phyloP scores from a whole-genome alignment of 1,140 invertebrate genomes.

The Probaryconus sp. region DNA sequence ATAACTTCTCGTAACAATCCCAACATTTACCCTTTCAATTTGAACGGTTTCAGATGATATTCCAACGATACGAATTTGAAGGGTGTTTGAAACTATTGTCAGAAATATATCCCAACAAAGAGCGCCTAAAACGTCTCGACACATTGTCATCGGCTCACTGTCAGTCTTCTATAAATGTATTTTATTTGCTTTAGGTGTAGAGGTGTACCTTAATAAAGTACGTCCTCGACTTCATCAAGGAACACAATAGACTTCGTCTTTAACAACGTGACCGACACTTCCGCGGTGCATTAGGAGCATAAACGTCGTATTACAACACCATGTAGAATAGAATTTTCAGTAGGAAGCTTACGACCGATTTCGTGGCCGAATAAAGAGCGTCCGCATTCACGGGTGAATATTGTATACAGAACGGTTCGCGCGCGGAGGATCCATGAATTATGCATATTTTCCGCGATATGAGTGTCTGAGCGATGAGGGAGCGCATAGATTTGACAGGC shows the following conservation, averaged over 20 bases:
- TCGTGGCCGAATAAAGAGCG: slow-evolving; percentile 54
- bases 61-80: no score
- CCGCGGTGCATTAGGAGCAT: slow-evolving; percentile 27
- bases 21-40: no score
- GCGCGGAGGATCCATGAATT: slow-evolving; percentile 70
- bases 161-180: slow-evolving; percentile 3
- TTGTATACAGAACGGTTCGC: slow-evolving; percentile 62
- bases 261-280: slow-evolving; percentile 16
- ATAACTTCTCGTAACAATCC: no score
- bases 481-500: slow-evolving; percentile 71
- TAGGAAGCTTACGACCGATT: slow-evolving; percentile 51
- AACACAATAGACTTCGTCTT: slow-evolving; percentile 37
- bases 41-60: no score
- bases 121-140: slow-evolving; percentile 5
- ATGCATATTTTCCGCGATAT: slow-evolving; percentile 77
- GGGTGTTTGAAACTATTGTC: slow-evolving; percentile 1
- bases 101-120: slow-evolving; percentile 18
- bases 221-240: slow-evolving; percentile 37
- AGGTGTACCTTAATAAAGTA: slow-evolving; percentile 27
- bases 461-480: slow-evolving; percentile 76
- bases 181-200: background rate
- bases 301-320: slow-evolving; percentile 31
- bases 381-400: slow-evolving; percentile 65
- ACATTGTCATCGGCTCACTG: slow-evolving; percentile 8
- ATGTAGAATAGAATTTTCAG: slow-evolving; percentile 47